phyloP scores from a whole-genome alignment of 2,888 invertebrate species.

The Plebejus anna region DNA sequence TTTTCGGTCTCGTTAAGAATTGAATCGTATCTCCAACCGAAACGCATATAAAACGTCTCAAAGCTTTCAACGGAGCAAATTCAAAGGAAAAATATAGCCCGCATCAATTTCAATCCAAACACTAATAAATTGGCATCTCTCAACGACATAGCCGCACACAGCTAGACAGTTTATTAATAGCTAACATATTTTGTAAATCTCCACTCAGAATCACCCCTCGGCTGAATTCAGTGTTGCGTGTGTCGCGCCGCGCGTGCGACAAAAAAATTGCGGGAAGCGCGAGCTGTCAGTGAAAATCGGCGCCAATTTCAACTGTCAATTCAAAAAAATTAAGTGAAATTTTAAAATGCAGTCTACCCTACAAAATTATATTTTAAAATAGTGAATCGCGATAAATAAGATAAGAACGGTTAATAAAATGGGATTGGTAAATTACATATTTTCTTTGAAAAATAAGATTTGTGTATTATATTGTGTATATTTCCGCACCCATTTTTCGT shows the following conservation, averaged over 20 bases:
- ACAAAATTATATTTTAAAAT: not conserved
- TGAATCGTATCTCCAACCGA: constrained; percentile 62
- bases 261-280: constrained; percentile 41
- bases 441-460: not conserved
- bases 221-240: constrained; percentile 64
- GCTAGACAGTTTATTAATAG: constrained; percentile 71
- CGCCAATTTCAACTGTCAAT: constrained; percentile 35
- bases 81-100: constrained; percentile 70
- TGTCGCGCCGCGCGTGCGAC: constrained; percentile 62
- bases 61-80: constrained; percentile 73
- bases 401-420: not conserved
- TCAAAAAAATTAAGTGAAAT: constrained; percentile 2
- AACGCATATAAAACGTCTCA: constrained; percentile 59
- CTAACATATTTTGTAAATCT: constrained; percentile 73
- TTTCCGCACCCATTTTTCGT: not conserved
- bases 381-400: not conserved
- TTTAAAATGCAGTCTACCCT: not conserved
- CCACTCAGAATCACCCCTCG: constrained; percentile 61
- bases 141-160: constrained; percentile 53
- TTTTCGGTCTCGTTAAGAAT: constrained; percentile 54
- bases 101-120: constrained; percentile 79
- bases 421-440: not conserved
- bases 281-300: constrained; percentile 31
- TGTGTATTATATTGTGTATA: not conserved
- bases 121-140: constrained; percentile 78